A percentile compares a stretch with the other conserved stretches of the same genome.
Evolutionary conservation across 2,888 invertebrate genomes (phyloP).

Genomic region (Dynastes maya): DNA sequence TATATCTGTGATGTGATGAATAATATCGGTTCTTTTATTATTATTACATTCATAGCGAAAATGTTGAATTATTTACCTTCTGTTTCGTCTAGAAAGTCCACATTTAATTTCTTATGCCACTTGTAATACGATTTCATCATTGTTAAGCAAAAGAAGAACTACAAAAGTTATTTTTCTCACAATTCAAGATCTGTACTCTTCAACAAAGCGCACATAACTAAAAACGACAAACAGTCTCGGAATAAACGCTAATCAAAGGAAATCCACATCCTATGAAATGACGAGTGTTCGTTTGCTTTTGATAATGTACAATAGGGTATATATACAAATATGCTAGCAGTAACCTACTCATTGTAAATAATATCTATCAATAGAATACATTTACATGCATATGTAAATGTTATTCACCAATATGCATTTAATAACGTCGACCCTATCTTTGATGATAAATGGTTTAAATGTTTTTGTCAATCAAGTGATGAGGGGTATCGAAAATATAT

Average conservation of each 20-base stretch:
- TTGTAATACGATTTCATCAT: conserved; percentile 32
- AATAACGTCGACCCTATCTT: too few relatives aligned
- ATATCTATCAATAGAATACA: not conserved
- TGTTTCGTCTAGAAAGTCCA: conserved; percentile 28
- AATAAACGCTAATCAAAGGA: conserved; percentile 52
- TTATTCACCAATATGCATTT: too few relatives aligned
- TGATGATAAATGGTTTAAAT: too few relatives aligned
- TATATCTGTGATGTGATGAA: not conserved
- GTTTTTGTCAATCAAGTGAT: too few relatives aligned
- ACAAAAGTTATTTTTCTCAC: not conserved
- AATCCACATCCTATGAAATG: conserved; percentile 59
- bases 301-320: conserved; percentile 10
- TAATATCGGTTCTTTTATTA: not conserved
- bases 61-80: conserved; percentile 27
- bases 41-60: not conserved
- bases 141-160: not conserved
- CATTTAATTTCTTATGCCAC: conserved; percentile 30
- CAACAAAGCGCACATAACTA: conserved; percentile 18
- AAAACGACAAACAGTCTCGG: conserved; percentile 6
- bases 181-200: not conserved
- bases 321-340: too few relatives aligned
- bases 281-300: not conserved
- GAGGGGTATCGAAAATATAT: too few relatives aligned
- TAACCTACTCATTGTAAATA: not conserved
- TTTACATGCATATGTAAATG: not conserved